Evolutionary conservation across 2,113 vertebrate genomes (phyloP).

Genomic region (Globicephala melas): DNA sequence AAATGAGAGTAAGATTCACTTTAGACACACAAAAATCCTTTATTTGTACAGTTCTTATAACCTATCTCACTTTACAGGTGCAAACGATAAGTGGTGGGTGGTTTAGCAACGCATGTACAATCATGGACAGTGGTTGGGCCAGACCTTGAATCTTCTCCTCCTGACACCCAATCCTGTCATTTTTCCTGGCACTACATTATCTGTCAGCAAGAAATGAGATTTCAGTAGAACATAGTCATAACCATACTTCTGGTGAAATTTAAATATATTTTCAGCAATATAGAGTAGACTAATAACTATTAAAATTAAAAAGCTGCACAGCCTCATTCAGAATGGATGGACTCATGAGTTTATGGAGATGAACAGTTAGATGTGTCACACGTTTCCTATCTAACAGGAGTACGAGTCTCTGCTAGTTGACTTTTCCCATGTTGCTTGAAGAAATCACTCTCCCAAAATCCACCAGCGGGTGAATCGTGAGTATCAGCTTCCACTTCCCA

Average conservation of each 20-base stretch:
- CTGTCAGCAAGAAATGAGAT: neutral
- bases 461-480: rapidly evolving
- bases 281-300: neutral
- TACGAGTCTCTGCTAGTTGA: too few species aligned
- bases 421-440: too few species aligned
- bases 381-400: too few species aligned
- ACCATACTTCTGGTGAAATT: neutral
- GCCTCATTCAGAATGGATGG: neutral
- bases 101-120: too few species aligned
- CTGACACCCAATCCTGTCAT: too few species aligned
- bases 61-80: neutral
- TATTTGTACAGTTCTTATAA: neutral
- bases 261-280: neutral
- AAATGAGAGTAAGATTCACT: neutral
- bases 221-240: rapidly evolving
- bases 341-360: rapidly evolving
- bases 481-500: too few species aligned
- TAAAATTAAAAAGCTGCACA: neutral
- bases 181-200: neutral
- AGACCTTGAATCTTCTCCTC: neutral
- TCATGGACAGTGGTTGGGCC: too few species aligned
- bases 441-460: neutral
- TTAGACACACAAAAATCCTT: neutral
- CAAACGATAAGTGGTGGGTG: too few species aligned
- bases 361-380: too few species aligned